Conservation (phyloP, 2,113 vertebrate genomes). For the Ploceus nigricollis region DNA sequence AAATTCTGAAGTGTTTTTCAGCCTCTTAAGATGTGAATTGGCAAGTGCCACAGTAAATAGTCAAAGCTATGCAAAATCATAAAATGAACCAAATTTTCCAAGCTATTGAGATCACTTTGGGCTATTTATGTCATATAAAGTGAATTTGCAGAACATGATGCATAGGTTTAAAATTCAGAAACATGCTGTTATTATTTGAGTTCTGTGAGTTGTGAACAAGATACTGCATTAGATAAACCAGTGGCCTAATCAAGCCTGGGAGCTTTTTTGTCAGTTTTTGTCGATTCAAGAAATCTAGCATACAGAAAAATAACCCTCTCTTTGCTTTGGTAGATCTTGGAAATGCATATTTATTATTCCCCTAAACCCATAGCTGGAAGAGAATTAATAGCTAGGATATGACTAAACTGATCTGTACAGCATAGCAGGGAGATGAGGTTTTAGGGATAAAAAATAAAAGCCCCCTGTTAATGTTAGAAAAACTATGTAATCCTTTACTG, state of each 20-base stretch:
- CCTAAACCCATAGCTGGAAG: background rate
- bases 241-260: background rate
- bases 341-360: background rate
- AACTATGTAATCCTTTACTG: background rate
- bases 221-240: background rate
- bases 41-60: background rate
- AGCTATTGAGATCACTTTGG: background rate
- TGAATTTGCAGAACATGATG: background rate
- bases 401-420: background rate
- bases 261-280: background rate
- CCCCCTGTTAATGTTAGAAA: background rate
- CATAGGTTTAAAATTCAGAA: background rate
- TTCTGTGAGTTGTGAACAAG: background rate
- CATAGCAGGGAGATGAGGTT: background rate
- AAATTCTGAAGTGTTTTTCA: background rate
- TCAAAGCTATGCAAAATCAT: background rate
- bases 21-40: background rate
- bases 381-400: background rate
- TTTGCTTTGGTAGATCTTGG: background rate
- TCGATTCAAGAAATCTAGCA: background rate
- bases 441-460: background rate
- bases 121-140: background rate
- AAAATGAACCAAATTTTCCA: background rate
- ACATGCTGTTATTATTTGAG: background rate
- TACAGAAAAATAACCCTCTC: background rate